Conservation (phyloP, 92 coral and sea anemone genomes). For the Porites rus region DNA sequence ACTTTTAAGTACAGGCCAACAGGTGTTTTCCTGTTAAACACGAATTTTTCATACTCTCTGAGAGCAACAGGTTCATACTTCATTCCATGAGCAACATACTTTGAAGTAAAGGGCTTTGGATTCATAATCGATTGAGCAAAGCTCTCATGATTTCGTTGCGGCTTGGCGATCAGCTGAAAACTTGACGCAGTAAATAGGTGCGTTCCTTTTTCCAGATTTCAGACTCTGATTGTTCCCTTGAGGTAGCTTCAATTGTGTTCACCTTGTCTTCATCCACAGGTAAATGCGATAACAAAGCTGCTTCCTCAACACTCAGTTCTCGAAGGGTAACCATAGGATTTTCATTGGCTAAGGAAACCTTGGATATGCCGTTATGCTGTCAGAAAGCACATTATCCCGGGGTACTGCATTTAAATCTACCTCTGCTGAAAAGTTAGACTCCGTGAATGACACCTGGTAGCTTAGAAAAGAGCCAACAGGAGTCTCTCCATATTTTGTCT, state of each 20-base stretch:
- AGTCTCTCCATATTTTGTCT: too few relatives aligned
- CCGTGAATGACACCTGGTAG: too few relatives aligned
- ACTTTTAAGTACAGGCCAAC: constrained; percentile 21
- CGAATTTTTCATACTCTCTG: constrained; percentile 34
- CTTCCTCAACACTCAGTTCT: too few relatives aligned
- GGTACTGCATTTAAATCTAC: too few relatives aligned
- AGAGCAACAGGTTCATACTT: constrained; percentile 53
- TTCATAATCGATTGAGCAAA: constrained; percentile 40
- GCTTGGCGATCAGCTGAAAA: constrained; percentile 29
- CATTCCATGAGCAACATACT: constrained; percentile 44
- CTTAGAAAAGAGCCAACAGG: too few relatives aligned
- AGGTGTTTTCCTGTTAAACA: constrained; percentile 39
- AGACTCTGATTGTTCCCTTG: constrained; percentile 36
- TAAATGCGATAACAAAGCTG: too few relatives aligned
- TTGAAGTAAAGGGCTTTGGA: constrained; percentile 28
- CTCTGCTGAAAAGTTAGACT: too few relatives aligned
- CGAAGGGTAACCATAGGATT: too few relatives aligned
- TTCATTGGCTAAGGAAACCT: too few relatives aligned
- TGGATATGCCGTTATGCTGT: too few relatives aligned
- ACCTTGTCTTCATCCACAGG: too few relatives aligned
- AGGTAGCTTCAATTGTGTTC: constrained; percentile 25
- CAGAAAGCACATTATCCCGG: too few relatives aligned
- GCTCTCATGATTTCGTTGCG: constrained; percentile 56
- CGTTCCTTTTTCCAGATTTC: constrained; percentile 32
- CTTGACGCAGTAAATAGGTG: constrained; percentile 44